These are phyloP conservation scores for Hypsibius dujardini DNA, from an alignment of 1,140 invertebrate genomes.

Conservation along the genomic window DNA sequence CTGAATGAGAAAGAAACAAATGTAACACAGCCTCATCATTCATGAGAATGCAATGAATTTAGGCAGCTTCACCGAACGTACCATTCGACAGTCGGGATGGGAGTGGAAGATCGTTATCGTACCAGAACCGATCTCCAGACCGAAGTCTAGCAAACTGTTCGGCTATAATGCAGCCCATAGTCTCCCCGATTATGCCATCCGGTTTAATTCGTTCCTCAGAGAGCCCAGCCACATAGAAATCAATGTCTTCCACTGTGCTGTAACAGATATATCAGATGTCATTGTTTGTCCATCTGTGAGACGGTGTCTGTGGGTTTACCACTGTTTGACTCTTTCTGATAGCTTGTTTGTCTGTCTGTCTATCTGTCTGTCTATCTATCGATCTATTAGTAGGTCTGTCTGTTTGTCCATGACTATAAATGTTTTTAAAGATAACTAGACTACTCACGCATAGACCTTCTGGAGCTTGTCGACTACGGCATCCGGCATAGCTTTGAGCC, in stretches of 20 bases:
- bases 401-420: no score
- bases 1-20: background rate
- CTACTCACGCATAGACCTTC: no score
- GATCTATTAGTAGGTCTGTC: no score
- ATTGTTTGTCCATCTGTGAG: no score
- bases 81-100: background rate
- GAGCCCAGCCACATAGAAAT: conserved; percentile 35
- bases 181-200: conserved; percentile 68
- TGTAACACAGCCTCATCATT: no score
- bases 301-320: no score
- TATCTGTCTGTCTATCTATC: no score
- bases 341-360: no score
- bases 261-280: background rate
- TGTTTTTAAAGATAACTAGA: no score
- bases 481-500: no score
- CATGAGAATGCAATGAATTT: background rate
- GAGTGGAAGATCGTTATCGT: conserved; percentile 25
- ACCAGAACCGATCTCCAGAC: conserved; percentile 38
- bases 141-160: conserved; percentile 75
- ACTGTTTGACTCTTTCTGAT: no score
- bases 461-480: no score
- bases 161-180: conserved; percentile 84
- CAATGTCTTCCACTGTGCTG: conserved; percentile 33
- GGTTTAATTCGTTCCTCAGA: conserved; percentile 31
- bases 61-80: background rate